Percentiles rank a stretch among this genome's conserved stretches.
Evolutionary conservation across 2,888 invertebrate genomes (phyloP).

Genomic region (Amiota mariae): DNA sequence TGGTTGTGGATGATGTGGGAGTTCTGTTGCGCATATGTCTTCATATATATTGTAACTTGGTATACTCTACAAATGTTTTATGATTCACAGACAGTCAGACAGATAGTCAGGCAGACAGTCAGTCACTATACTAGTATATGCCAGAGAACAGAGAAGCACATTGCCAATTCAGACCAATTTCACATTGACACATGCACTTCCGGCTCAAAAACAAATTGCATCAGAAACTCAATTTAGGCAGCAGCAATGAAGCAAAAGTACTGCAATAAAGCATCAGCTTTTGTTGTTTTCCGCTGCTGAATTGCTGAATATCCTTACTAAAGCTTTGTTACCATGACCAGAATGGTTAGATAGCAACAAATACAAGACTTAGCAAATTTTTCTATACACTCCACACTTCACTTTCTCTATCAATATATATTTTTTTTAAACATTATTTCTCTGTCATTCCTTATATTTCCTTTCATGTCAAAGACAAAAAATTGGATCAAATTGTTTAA

Average conservation of each 20-base stretch:
- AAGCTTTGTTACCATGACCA: too few relatives aligned
- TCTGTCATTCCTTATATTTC: too few relatives aligned
- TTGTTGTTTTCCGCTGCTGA: background rate
- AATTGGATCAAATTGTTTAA: too few relatives aligned
- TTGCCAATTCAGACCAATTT: constrained; percentile 26
- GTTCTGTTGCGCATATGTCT: too few relatives aligned
- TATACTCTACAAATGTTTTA: background rate
- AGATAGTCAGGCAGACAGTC: background rate
- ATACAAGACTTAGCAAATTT: too few relatives aligned
- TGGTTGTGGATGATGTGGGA: too few relatives aligned
- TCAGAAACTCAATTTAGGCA: constrained; percentile 51
- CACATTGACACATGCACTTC: constrained; percentile 48
- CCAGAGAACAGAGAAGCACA: background rate
- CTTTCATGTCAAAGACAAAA: too few relatives aligned
- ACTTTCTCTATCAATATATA: too few relatives aligned
- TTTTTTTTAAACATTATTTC: too few relatives aligned
- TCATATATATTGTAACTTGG: background rate
- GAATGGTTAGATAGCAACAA: too few relatives aligned
- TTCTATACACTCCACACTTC: too few relatives aligned
- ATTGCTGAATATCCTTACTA: background rate
- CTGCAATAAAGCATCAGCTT: constrained; percentile 16
- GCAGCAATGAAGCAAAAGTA: constrained; percentile 18
- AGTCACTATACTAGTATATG: background rate
- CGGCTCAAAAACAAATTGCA: constrained; percentile 62
- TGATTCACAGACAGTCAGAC: background rate